Percentiles rank a stretch among this genome's conserved stretches.
Evolutionary conservation across 1,140 invertebrate species (phyloP).

Genomic region (Lasioglossum albipes): DNA sequence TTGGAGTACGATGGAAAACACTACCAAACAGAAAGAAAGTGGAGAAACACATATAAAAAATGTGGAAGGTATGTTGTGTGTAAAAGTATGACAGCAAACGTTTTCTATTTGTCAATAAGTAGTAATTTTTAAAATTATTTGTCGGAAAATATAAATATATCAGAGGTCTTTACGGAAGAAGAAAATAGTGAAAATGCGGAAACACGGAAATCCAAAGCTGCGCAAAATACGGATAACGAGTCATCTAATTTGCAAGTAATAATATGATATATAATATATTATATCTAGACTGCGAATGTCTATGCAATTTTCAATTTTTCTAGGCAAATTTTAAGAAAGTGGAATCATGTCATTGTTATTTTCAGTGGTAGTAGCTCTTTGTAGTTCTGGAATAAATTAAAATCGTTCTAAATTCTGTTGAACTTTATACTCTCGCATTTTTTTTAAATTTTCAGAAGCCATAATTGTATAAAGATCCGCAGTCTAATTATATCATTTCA

Average conservation of each 20-base stretch:
- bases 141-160: not conserved
- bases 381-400: too few relatives aligned
- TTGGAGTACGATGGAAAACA: conserved; percentile 16
- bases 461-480: too few relatives aligned
- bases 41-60: conserved; percentile 3
- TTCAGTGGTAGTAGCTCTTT: too few relatives aligned
- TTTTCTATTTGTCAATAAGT: not conserved
- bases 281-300: too few relatives aligned
- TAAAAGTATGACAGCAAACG: not conserved
- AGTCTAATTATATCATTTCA: not conserved
- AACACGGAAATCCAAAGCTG: not conserved
- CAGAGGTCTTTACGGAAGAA: not conserved
- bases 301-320: too few relatives aligned
- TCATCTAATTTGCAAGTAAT: not conserved
- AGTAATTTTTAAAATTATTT: not conserved
- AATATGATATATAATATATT: not conserved
- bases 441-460: too few relatives aligned
- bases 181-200: not conserved
- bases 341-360: too few relatives aligned
- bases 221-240: not conserved
- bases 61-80: conserved; percentile 13
- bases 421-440: too few relatives aligned
- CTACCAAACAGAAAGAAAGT: not conserved
- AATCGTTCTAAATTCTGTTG: too few relatives aligned
- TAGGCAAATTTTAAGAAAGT: too few relatives aligned